These are phyloP conservation scores for Penaeus indicus DNA, from an alignment of 1,140 invertebrate species.

Conservation along the genomic window DNA sequence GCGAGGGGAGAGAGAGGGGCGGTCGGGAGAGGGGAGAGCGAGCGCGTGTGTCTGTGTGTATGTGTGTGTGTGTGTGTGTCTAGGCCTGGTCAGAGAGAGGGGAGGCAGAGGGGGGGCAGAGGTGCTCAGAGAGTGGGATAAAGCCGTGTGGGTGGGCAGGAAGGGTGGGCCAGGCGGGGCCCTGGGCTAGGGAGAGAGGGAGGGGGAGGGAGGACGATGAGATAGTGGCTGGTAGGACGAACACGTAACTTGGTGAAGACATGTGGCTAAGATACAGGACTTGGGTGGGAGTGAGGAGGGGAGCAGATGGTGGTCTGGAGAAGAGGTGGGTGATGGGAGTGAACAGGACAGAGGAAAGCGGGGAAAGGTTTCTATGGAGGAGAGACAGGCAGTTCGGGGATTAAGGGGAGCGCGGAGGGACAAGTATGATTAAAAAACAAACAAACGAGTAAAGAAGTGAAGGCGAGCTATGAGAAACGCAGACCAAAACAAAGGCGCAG, in stretches of 20 bases:
- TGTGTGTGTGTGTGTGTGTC: background rate
- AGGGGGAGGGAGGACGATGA: slow-evolving; percentile 12
- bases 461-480: too few relatives aligned
- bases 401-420: too few relatives aligned
- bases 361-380: too few relatives aligned
- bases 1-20: background rate
- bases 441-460: too few relatives aligned
- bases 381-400: too few relatives aligned
- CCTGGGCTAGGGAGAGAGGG: background rate
- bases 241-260: too few relatives aligned
- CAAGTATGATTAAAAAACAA: too few relatives aligned
- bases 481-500: too few relatives aligned
- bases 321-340: too few relatives aligned
- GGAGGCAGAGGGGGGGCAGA: background rate
- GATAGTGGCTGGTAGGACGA: background rate
- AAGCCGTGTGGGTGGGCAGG: background rate
- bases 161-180: background rate
- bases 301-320: background rate
- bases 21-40: background rate
- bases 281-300: background rate
- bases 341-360: too few relatives aligned
- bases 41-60: background rate
- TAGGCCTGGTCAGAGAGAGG: background rate
- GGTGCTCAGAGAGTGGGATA: background rate
- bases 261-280: too few relatives aligned